These are phyloP conservation scores for Diarsia brunnea DNA, from an alignment of 2,888 invertebrate species.

Conservation along the genomic window DNA sequence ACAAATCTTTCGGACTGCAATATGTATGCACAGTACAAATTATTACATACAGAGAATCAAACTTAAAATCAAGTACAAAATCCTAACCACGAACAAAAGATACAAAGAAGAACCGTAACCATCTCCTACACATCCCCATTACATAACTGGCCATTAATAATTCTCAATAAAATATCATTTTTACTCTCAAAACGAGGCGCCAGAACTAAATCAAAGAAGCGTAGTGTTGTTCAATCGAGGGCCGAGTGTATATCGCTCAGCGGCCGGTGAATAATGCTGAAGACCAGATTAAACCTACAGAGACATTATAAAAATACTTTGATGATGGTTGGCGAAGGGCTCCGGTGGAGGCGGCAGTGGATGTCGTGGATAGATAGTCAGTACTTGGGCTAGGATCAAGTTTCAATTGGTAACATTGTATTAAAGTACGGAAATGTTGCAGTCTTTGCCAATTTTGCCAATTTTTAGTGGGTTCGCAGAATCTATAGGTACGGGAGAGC, in stretches of 20 bases:
- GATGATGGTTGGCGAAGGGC: slow-evolving; percentile 71
- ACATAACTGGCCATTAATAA: slow-evolving; percentile 62
- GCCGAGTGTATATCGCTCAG: slow-evolving; percentile 82
- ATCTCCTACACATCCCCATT: slow-evolving; percentile 34
- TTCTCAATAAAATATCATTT: slow-evolving; percentile 52
- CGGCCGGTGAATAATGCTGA: slow-evolving; percentile 84
- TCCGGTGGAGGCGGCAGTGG: slow-evolving; percentile 63
- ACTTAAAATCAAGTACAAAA: not conserved
- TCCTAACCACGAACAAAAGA: not conserved
- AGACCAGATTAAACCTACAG: slow-evolving; percentile 81
- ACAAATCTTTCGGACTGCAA: not conserved
- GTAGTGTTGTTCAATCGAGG: slow-evolving; percentile 52
- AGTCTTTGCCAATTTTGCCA: not conserved
- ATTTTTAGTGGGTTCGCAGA: not conserved
- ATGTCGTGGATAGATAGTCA: not conserved
- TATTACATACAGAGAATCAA: not conserved
- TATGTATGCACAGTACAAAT: too few relatives aligned
- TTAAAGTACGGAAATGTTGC: not conserved
- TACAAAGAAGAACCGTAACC: slow-evolving; percentile 1
- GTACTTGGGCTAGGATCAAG: not conserved
- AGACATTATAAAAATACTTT: slow-evolving; percentile 77
- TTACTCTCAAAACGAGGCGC: slow-evolving; percentile 55
- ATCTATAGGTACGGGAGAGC: not conserved
- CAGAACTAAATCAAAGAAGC: slow-evolving; percentile 57
- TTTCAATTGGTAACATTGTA: not conserved